A percentile compares a stretch with the other conserved stretches of the same genome.
Conservation (phyloP, 2,113 vertebrate genomes). For the Delphinus delphis region DNA sequence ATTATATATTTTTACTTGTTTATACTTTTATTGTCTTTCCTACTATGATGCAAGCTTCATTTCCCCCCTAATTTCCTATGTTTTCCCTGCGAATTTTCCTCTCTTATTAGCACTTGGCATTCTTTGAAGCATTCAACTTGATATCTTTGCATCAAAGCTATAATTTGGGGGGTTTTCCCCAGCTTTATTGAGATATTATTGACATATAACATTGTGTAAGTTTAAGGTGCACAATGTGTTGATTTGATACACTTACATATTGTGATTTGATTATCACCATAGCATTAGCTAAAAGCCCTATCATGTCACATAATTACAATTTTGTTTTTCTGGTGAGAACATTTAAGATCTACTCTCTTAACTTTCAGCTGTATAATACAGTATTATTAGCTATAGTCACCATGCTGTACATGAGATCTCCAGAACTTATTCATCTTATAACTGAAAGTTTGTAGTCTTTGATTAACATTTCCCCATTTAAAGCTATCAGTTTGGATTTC, state of each 20-base stretch:
- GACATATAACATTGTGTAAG: neutral
- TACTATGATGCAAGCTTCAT: neutral
- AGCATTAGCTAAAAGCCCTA: neutral
- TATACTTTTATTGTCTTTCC: constrained; percentile 13
- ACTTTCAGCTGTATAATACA: neutral
- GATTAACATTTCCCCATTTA: neutral
- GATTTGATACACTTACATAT: neutral
- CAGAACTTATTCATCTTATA: neutral
- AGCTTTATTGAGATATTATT: neutral
- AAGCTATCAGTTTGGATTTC: neutral
- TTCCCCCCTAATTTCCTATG: neutral
- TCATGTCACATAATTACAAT: neutral
- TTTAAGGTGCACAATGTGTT: neutral
- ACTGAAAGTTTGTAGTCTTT: neutral
- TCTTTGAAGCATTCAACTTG: neutral
- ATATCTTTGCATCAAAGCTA: neutral
- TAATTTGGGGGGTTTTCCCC: neutral
- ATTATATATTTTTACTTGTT: constrained; percentile 10
- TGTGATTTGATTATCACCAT: neutral
- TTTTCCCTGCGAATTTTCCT: neutral
- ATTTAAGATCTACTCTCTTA: neutral
- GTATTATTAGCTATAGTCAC: neutral
- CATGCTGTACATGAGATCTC: neutral
- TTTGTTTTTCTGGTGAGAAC: neutral
- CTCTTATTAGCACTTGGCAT: neutral